Evolutionary conservation across 2,888 invertebrate genomes (phyloP).

Genomic region (Aporophyla nigra): DNA sequence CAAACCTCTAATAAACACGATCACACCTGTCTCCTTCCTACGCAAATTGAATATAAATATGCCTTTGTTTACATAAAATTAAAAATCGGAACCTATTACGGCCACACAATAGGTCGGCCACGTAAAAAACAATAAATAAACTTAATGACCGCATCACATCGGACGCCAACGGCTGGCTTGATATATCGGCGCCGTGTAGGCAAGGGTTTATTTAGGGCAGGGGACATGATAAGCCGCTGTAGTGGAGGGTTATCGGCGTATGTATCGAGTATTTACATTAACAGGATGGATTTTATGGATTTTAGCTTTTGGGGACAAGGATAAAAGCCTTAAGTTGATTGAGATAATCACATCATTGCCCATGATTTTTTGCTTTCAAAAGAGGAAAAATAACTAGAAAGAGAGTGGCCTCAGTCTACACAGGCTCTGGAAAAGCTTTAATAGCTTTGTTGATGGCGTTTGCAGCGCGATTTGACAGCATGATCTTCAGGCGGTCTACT

Average conservation of each 20-base stretch:
- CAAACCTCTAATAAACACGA: neutral
- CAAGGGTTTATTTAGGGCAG: conserved; percentile 45
- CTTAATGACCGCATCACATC: conserved; percentile 36
- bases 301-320: neutral
- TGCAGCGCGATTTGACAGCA: too few relatives aligned
- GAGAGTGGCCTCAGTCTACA: too few relatives aligned
- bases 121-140: conserved; percentile 51
- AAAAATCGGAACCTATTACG: neutral
- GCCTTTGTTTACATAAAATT: conserved; percentile 10
- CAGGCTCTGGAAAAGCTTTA: too few relatives aligned
- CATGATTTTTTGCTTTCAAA: too few relatives aligned
- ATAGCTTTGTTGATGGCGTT: too few relatives aligned
- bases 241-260: conserved; percentile 15
- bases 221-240: conserved; percentile 38
- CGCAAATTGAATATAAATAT: conserved; percentile 14
- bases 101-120: conserved; percentile 12
- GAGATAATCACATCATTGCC: too few relatives aligned
- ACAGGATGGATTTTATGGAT: conserved; percentile 6
- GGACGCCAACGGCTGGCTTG: conserved; percentile 12
- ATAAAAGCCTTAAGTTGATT: too few relatives aligned
- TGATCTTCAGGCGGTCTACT: too few relatives aligned
- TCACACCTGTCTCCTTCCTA: too few relatives aligned
- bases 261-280: conserved; percentile 25
- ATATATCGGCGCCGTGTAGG: conserved; percentile 38
- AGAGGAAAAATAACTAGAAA: too few relatives aligned